phyloP scores from a whole-genome alignment of 2,888 invertebrate species.

The Tubulanus polymorphus region DNA sequence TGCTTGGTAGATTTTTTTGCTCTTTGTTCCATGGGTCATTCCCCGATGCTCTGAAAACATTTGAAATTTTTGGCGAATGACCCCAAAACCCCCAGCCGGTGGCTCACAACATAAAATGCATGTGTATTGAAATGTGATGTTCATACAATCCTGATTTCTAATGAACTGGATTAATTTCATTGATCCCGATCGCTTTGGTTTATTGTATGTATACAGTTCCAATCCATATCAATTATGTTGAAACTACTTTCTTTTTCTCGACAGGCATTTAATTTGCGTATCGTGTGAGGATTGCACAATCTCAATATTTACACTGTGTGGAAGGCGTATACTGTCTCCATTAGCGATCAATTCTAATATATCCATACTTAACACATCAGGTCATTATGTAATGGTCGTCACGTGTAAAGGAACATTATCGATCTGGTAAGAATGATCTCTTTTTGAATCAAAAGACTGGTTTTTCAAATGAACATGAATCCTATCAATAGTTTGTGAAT shows the following conservation, averaged over 20 bases:
- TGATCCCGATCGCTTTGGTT: neutral
- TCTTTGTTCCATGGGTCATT: too few relatives aligned
- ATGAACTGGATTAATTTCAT: neutral
- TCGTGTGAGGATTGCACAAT: constrained; percentile 68
- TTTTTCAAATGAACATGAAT: constrained; percentile 4
- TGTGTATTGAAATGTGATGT: too few relatives aligned
- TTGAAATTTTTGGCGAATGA: too few relatives aligned
- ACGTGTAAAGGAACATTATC: constrained; percentile 56
- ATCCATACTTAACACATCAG: constrained; percentile 60
- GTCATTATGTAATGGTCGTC: constrained; percentile 58
- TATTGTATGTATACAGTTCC: neutral
- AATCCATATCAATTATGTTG: neutral
- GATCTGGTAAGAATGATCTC: constrained; percentile 38
- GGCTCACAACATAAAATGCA: too few relatives aligned
- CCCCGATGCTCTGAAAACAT: too few relatives aligned
- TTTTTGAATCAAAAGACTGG: neutral
- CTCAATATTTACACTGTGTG: constrained; percentile 61
- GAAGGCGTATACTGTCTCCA: constrained; percentile 57
- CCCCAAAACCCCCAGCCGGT: too few relatives aligned
- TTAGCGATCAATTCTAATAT: constrained; percentile 61
- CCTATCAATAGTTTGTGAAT: neutral
- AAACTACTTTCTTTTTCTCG: neutral
- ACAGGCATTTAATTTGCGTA: constrained; percentile 60
- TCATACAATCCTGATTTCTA: neutral
- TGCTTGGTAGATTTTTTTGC: too few relatives aligned